Evolutionary conservation across 2,888 invertebrate species (phyloP), one percentile per base, ranked within the genome.

Genomic region (Philaethria dido): DNA sequence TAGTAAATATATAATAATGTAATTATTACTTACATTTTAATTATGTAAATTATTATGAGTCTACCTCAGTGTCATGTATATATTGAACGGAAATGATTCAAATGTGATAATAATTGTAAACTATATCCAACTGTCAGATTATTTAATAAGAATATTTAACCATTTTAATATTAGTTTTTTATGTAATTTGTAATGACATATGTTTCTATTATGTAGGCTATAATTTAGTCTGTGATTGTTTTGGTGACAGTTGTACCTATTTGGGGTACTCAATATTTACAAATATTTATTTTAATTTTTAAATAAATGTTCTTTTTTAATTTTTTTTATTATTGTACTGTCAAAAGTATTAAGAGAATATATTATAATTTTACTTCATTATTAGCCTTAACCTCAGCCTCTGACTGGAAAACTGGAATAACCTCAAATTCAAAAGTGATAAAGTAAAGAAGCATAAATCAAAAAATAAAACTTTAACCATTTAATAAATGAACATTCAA

Each of bases 401-500:
- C n/a, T 45, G 44, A 16, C 44, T 16, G n/a, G n/a, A n/a, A 45
- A 45, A 2, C 44, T n/a, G n/a, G n/a, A n/a, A n/a, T n/a, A n/a
- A n/a, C n/a, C n/a, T n/a, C n/a, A n/a, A n/a, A n/a, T n/a, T n/a
- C 2, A 33, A 52, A 52, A 57, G 11, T 57, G n/a, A 39, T 42
- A 36, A 20, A 54, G 54, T 54, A 42, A 57, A 42, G n/a, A 42
- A 57, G 22, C 22, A 36, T 36, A 14, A 42, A 16, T 8, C 20
- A 57, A 22, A 42, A 33, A 42, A 20, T 42, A 42, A 57, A 20
- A 39, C 3, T 39, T 13, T 36, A 16, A 44, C 16, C n/a, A 59
- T 68, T 68, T 64, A 64, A 68, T 64, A 64, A 68, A 64, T 55
- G 61, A 64, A 64, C 18, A 48, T 42, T 64, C 14, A 48, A 67